These are phyloP conservation scores for Micronycteris hirsuta DNA, from an alignment of 2,113 vertebrate genomes.

Conservation along the genomic window DNA sequence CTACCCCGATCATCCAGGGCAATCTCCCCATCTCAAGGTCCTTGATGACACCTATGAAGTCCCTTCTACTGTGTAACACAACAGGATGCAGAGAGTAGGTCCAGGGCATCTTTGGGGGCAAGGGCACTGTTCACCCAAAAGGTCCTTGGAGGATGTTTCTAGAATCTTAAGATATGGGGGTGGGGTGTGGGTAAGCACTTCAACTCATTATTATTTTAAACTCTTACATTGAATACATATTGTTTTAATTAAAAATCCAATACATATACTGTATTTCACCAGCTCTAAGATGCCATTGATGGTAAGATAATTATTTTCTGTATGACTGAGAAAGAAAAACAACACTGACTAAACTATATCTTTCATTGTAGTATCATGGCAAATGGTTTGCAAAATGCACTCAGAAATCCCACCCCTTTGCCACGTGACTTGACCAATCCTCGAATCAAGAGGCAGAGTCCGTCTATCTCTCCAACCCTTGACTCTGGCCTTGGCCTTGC, in stretches of 20 bases:
- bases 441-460: not conserved
- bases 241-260: not conserved
- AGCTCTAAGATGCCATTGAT: not conserved
- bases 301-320: not conserved
- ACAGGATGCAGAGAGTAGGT: not conserved
- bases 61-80: not conserved
- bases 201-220: not conserved
- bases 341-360: not conserved
- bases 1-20: not conserved
- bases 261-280: not conserved
- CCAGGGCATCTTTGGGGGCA: not conserved
- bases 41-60: not conserved
- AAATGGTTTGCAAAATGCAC: not conserved
- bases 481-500: not conserved
- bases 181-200: not conserved
- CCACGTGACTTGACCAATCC: not conserved
- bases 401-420: not conserved
- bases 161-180: not conserved
- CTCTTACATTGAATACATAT: not conserved
- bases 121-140: not conserved
- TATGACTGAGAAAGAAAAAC: not conserved
- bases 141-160: not conserved
- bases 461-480: not conserved
- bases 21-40: not conserved
- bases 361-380: not conserved